Evolutionary conservation across 1,140 invertebrate species (phyloP), one percentile per base, ranked within the genome.

Genomic region (Pantala flavescens): DNA sequence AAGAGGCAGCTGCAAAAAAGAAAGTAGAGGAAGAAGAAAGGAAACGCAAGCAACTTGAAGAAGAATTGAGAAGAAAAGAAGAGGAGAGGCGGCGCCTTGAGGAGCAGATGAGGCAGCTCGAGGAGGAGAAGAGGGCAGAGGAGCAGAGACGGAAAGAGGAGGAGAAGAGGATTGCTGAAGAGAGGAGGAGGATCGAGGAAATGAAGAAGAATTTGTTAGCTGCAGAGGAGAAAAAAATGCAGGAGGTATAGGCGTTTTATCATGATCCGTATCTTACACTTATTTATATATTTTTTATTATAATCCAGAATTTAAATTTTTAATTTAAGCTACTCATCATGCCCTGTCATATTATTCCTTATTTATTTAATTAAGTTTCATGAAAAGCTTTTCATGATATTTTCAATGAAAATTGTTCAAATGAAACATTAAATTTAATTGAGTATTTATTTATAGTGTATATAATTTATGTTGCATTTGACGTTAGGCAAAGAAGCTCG

Each of bases 41-140:
- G 24, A 71, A 77, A 70, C 76, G 76, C 23, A 70, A 74, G 21
- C 71, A 77, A 70, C 71, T 76, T n/a, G 76, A 77, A 43, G 78
- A 78, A 42, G 74, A 73, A 63, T 49, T 24, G 42, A 75, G 36
- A 23, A 73, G 74, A 42, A 75, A 72, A 24, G 77, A 78, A 49
- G 76, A 70, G 23, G 70, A 77, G 70, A 77, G 77, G 43, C 49
- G 76, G 23, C 73, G 73, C 7, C 43, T 75, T n/a, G 76, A 78
- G 23, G 76, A 77, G 71, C 42, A 81, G 79, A 86, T 82, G 79
- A 78, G 77, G 49, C 84, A 83, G 79, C 83, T 83, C 76, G 86
- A 85, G 78, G 86, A 82, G 77, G 84, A 80, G 72, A 76, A 76
- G 43, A 77, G 71, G 71, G 63, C 74, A 76, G 70, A 76, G 74